Evolutionary conservation across 2,888 invertebrate genomes (phyloP).

Genomic region (Pyrrhosoma nymphula): DNA sequence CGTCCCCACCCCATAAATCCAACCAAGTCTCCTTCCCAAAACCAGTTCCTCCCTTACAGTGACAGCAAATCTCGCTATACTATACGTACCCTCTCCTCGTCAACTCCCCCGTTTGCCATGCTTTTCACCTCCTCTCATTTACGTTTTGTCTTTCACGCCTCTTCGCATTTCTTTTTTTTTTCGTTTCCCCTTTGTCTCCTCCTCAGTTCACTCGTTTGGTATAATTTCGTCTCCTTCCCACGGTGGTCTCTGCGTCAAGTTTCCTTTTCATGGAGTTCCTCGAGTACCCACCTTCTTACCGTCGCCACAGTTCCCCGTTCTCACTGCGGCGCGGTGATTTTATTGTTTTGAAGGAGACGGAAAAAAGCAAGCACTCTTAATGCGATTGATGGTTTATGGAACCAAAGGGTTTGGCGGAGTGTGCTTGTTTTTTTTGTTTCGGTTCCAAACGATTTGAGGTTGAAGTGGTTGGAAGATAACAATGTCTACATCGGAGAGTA

Average conservation of each 20-base stretch:
- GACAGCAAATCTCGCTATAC: no score
- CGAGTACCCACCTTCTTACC: background rate
- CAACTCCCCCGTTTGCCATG: background rate
- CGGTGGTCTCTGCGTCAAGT: background rate
- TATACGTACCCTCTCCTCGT: no score
- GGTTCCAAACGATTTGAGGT: background rate
- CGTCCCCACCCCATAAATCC: no score
- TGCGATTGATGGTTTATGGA: background rate
- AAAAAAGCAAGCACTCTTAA: background rate
- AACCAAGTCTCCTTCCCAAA: no score
- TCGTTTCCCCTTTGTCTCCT: background rate
- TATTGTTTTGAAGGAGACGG: background rate
- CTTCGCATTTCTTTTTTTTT: background rate
- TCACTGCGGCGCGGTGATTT: background rate
- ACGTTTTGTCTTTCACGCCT: background rate
- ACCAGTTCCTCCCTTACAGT: no score
- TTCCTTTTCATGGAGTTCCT: background rate
- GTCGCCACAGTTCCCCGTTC: background rate
- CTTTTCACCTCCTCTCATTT: background rate
- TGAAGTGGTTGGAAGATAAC: background rate
- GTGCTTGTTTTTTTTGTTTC: background rate
- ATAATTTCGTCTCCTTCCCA: background rate
- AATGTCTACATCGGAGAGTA: background rate
- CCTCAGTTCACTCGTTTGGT: background rate
- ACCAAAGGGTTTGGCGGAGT: background rate